Percentiles rank a stretch among this genome's conserved stretches.
Evolutionary conservation across 2,888 invertebrate species (phyloP).

Genomic region (Trimorus sp.): DNA sequence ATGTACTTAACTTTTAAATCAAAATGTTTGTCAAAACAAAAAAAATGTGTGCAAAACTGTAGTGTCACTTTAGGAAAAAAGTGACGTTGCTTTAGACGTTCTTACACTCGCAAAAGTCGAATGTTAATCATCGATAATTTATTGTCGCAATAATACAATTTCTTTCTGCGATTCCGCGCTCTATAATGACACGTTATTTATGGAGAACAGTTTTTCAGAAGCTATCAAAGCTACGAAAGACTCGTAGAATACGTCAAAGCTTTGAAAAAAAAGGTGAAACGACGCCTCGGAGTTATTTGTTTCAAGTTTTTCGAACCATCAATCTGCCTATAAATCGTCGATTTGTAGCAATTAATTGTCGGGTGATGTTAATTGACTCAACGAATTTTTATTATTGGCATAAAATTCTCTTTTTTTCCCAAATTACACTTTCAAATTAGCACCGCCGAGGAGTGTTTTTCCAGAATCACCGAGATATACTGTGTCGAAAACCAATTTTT

Average conservation of each 20-base stretch:
- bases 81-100: neutral
- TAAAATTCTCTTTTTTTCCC: neutral
- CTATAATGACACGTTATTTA: conserved; percentile 42
- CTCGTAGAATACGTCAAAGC: conserved; percentile 14
- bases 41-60: neutral
- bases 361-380: conserved; percentile 15
- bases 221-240: conserved; percentile 10
- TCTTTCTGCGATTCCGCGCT: conserved; percentile 16
- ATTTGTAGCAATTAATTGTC: conserved; percentile 22
- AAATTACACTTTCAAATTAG: too few relatives aligned
- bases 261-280: too few relatives aligned
- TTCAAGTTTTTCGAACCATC: too few relatives aligned
- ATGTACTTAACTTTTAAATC: too few relatives aligned
- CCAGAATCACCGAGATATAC: too few relatives aligned
- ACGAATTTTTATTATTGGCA: conserved; percentile 6
- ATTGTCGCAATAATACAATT: conserved; percentile 30
- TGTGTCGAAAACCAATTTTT: too few relatives aligned
- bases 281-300: too few relatives aligned
- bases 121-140: conserved; percentile 22
- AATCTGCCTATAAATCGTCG: conserved; percentile 19
- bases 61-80: conserved; percentile 10
- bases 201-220: conserved; percentile 39
- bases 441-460: too few relatives aligned
- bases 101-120: conserved; percentile 9
- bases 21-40: too few relatives aligned